phyloP scores from a whole-genome alignment of 2,888 invertebrate genomes.

The Tenthredo distinguenda region DNA sequence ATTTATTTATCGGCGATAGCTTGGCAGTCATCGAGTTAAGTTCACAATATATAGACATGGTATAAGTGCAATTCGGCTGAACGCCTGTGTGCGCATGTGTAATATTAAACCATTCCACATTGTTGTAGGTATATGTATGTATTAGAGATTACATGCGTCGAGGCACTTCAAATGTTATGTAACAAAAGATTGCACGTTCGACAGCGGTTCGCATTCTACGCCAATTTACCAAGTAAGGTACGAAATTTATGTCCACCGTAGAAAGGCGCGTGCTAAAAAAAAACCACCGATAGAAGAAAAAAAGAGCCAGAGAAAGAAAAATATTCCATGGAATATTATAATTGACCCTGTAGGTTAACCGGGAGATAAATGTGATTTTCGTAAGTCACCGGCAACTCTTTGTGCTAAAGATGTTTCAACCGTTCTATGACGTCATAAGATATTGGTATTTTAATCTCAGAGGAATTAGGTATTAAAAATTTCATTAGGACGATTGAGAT shows the following conservation, averaged over 20 bases:
- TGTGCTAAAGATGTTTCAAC: background rate
- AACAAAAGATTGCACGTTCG: conserved; percentile 29
- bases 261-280: background rate
- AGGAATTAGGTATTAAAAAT: background rate
- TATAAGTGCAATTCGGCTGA: conserved; percentile 31
- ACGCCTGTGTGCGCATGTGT: conserved; percentile 5
- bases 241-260: background rate
- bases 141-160: conserved; percentile 28
- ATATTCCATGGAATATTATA: background rate
- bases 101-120: conserved; percentile 32
- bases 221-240: background rate
- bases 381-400: background rate
- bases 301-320: background rate
- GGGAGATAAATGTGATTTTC: background rate
- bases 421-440: background rate
- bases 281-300: background rate
- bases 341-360: background rate
- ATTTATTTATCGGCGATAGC: conserved; percentile 25
- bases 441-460: background rate
- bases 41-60: background rate
- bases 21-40: conserved; percentile 24
- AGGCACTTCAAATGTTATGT: conserved; percentile 44
- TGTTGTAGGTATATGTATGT: conserved; percentile 21
- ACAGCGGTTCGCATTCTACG: conserved; percentile 39
- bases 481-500: background rate